Percentiles rank a stretch among this genome's conserved stretches.
Conservation (phyloP, 2,797 vertebrate species). For the Propithecus perrieri region DNA sequence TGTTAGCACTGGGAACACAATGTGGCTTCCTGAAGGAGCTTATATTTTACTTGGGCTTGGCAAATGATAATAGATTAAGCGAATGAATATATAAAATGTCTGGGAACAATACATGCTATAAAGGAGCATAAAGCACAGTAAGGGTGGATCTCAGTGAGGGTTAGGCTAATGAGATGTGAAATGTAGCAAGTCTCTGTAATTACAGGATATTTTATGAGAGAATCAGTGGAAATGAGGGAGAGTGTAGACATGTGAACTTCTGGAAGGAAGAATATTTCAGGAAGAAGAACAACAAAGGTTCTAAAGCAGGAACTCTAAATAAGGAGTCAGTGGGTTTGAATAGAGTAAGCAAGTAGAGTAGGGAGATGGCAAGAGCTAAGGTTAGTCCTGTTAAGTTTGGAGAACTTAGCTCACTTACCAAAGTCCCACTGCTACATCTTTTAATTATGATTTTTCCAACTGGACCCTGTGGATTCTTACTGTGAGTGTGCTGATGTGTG, state of each 20-base stretch:
- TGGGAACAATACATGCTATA: neutral
- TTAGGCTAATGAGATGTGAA: neutral
- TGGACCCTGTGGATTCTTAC: neutral
- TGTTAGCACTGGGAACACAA: neutral
- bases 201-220: neutral
- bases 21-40: neutral
- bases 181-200: neutral
- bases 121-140: neutral
- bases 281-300: neutral
- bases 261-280: neutral
- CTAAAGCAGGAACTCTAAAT: neutral
- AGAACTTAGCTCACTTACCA: neutral
- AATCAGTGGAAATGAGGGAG: neutral
- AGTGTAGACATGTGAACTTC: neutral
- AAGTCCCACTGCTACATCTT: neutral
- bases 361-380: neutral
- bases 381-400: neutral
- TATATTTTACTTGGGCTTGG: neutral
- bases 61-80: neutral
- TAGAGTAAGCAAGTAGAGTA: neutral
- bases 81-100: neutral
- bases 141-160: neutral
- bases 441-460: neutral
- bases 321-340: neutral
- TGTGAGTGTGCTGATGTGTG: fast-evolving